Evolutionary conservation across 2,113 vertebrate species (phyloP).

Genomic region (Stictonetta naevosa): DNA sequence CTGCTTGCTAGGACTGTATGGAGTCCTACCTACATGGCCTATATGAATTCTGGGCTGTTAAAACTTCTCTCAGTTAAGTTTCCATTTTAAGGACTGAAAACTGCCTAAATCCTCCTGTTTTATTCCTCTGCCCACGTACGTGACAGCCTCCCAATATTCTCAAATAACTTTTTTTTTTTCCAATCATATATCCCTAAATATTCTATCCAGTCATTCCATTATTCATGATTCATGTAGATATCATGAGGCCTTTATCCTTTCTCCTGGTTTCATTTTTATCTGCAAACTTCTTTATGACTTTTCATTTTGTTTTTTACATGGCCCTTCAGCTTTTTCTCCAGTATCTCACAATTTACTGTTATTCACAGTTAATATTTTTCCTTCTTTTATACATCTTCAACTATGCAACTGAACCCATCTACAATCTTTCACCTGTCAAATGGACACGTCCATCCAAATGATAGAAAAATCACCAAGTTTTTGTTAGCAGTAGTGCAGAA

Average conservation of each 20-base stretch:
- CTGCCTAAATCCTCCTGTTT: not conserved
- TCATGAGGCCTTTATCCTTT: not conserved
- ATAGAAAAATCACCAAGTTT: constrained; percentile 6
- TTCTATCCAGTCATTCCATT: not conserved
- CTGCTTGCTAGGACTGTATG: not conserved
- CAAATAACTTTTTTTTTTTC: not conserved
- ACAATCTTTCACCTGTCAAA: not conserved
- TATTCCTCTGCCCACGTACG: not conserved
- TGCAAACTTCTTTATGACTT: not conserved
- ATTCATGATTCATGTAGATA: not conserved
- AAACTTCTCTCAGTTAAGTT: not conserved
- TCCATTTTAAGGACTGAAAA: not conserved
- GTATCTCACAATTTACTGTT: not conserved
- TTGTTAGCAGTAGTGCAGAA: not conserved
- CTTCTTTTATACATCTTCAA: not conserved
- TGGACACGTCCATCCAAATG: not conserved
- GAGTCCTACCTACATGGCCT: not conserved
- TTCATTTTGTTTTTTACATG: not conserved
- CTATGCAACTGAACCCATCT: not conserved
- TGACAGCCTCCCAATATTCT: not conserved
- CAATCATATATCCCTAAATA: not conserved
- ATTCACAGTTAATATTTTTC: not conserved
- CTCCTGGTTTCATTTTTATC: not conserved
- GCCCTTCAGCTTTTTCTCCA: not conserved
- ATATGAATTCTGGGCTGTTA: not conserved